Evolutionary conservation across 2,888 invertebrate species (phyloP), one percentile per base, ranked within the genome.

Genomic region (Camponotus fellah): DNA sequence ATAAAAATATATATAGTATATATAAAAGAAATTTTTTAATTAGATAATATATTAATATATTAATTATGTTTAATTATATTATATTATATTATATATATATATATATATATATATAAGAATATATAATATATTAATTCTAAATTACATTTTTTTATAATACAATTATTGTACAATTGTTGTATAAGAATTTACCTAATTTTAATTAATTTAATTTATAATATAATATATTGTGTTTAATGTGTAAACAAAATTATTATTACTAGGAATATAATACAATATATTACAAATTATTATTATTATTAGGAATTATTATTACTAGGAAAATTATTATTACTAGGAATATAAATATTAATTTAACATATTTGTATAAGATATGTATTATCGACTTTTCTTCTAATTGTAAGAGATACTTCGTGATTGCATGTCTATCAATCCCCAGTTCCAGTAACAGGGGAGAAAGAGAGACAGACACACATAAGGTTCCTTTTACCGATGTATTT

Each of bases 381-480:
- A 4, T 53, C 8, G 34, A 17, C 0, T 8, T 79, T 66, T 21
- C 3, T n/a, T 9, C 26, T 12, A 62, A 26, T 26, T 26, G 26
- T 26, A 26, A 71, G 12, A n/a, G 56, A 12, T 62, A 37, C 26
- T 34, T 65, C 26, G 69, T 68, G 64, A 69, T 37, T 60, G 43
- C 53, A n/a, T 66, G 17, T 40, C 66, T 82, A 9, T 53, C 17
- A 26, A 56, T 40, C 37, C 0, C 6, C 6, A 6, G 6, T 37
- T 37, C 6, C 4, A 4, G 37, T 37, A 37, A 46, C 17, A 69
- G 49, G 49, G n/a, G 49, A 8, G 6, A 46, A 26, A 69, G 49
- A 53, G 49, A 53, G 49, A 8, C 8, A 53, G n/a, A 53, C 6
- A n/a, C n/a, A 53, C 0, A 53, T 53, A 49, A n/a, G n/a, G 8